Base-by-base conservation (phyloP, 2,888 invertebrate species). In the Hedya salicella region DNA sequence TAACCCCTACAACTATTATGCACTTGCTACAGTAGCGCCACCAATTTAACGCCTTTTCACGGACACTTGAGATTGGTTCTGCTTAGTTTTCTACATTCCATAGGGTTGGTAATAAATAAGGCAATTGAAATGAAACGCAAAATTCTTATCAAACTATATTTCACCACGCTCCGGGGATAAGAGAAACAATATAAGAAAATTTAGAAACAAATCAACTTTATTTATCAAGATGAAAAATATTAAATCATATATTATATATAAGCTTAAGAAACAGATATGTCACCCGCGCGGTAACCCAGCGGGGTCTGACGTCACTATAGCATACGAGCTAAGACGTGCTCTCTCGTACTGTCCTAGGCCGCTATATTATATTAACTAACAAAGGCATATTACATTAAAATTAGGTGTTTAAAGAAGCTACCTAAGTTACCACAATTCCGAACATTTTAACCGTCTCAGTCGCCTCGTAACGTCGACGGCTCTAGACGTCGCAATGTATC, bases 181-280 rank as follows among this genome's bases (percentile, higher is more conserved):
- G 39, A 59, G 61, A 69, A 68, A 62, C 60, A 62, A 69, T 62
- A 50, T 42, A 83, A 82, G 84, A 89, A 89, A 91, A 91, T 89
- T 91, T 91, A 90, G 89, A 91, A 92, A 92, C 91, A 92, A 92
- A 91, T 91, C 88, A 91, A 91, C 89, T 92, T 92, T 92, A 92
- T 92, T 25, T 91, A 91, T 91, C 87, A 89, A 91, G 91, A 91
- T 92, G 91, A 89, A 91, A 91, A 91, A 91, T 88, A 90, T 91
- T 85, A 92, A 91, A 91, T 91, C 82, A 91, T 88, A 88, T 82
- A 75, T 82, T 77, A 80, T 81, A 83, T 82, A 88, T 86, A 89
- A 91, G 91, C 90, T 86, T 88, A 88, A 79, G 80, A 80, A 85
- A 85, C 86, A 83, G 89, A 88, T 87, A 86, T 86, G 88, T 86